These are phyloP conservation scores for Catamblyrhynchus diadema DNA, from an alignment of 2,797 vertebrate species.

Conservation along the genomic window DNA sequence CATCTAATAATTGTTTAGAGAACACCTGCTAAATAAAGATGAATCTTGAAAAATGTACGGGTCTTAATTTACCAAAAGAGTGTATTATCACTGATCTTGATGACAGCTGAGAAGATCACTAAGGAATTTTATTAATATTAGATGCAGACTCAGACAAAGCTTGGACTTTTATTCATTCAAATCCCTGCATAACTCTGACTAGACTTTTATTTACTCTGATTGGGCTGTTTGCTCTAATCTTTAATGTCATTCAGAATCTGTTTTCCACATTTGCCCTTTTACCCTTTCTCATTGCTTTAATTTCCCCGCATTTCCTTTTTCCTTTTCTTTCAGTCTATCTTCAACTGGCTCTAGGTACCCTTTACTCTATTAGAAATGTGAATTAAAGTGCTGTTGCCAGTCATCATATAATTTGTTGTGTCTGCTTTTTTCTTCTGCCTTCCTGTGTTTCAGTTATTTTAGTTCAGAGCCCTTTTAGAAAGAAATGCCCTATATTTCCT, in stretches of 20 bases:
- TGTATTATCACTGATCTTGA: background rate
- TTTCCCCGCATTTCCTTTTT: background rate
- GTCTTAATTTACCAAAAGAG: background rate
- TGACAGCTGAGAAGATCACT: background rate
- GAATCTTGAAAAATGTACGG: background rate
- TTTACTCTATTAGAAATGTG: background rate
- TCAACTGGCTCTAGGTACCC: background rate
- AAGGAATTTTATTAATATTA: background rate
- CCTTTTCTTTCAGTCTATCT: background rate
- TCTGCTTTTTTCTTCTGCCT: background rate
- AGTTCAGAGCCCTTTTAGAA: background rate
- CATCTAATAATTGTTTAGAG: background rate
- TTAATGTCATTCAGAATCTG: background rate
- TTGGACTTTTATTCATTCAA: background rate
- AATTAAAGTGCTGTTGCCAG: background rate
- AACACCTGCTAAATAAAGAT: background rate
- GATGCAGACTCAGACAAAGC: background rate
- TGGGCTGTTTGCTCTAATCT: background rate
- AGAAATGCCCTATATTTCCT: rapidly evolving
- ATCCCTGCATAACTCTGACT: background rate
- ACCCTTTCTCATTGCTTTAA: background rate
- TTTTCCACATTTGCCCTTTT: background rate
- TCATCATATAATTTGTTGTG: background rate
- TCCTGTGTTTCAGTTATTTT: background rate
- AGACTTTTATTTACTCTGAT: background rate